Evolutionary conservation across 2,113 vertebrate genomes (phyloP), one percentile per base, ranked within the genome.

Genomic region (Ascaphus truei): DNA sequence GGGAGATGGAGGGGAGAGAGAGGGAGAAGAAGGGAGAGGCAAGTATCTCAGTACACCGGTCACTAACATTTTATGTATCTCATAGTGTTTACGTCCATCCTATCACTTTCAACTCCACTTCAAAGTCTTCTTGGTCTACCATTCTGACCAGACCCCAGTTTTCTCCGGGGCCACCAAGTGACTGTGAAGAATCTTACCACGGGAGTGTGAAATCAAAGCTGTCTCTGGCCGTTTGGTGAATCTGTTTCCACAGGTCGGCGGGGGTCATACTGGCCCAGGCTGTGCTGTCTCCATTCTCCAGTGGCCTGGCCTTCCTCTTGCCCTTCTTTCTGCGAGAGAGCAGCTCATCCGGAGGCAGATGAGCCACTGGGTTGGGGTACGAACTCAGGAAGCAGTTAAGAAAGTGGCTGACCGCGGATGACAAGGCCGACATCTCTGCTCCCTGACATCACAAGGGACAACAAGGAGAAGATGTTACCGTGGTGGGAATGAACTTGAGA

Each of bases 381-480:
- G 86, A 82, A 50, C 90, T 85, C 72, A 93, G 62, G n/a, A 93
- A 78, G 76, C 91, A 92, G 79, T 88, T 88, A 48, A 91, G 79
- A 74, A 92, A 93, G 72, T 92, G 92, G 78, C 89, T 91, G 57
- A 88, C 72, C 7, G 92, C 92, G 73, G 84, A 75, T 3, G 90
- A 89, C 15, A 92, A 73, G 60, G 78, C 85, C 0, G 88, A 80
- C 41, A 87, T 62, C 13, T 93, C 91, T 68, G 91, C 84, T 2
- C 85, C 86, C 91, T 90, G 63, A 29, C 43, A 25, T 18, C 3
- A 18, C 15, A 20, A 29, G n/a, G 15, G 13, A n/a, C n/a, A 59
- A 71, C 1, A 52, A 1, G 16, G 11, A 30, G 23, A 6, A 22
- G 5, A 23, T 20, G 34, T 22, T 47, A 12, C 18, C 11, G 39